A percentile compares a stretch with the other conserved stretches of the same genome.
Evolutionary conservation across 1,140 invertebrate genomes (phyloP).

Genomic region (Uloborus diversus): DNA sequence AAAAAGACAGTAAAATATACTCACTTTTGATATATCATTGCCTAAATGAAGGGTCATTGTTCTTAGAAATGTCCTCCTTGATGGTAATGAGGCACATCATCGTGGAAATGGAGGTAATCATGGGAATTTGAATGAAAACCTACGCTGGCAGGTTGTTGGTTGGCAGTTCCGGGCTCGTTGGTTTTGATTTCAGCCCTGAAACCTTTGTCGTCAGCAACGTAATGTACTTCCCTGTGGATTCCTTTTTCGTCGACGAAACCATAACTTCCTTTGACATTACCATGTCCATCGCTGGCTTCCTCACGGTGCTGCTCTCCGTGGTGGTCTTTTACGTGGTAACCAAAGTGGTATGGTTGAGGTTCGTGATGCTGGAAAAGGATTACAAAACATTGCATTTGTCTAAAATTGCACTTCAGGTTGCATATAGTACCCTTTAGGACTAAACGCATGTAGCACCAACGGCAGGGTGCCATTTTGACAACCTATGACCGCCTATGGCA

Average conservation of each 20-base stretch:
- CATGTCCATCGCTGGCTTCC: constrained; percentile 55
- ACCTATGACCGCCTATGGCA: no score
- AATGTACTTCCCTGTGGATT: constrained; percentile 57
- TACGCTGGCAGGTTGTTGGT: constrained; percentile 51
- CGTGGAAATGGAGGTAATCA: constrained; percentile 37
- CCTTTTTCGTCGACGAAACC: constrained; percentile 56
- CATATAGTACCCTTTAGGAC: no score
- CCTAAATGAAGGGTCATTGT: no score
- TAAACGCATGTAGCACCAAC: no score
- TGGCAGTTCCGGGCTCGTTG: constrained; percentile 59
- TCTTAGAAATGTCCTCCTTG: constrained; percentile 24
- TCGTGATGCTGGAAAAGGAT: neutral
- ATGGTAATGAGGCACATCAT: constrained; percentile 25
- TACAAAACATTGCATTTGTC: neutral
- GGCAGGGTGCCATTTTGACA: no score
- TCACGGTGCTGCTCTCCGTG: constrained; percentile 47
- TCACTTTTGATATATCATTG: no score
- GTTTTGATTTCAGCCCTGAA: constrained; percentile 59
- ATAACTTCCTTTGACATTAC: constrained; percentile 56
- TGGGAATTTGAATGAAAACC: constrained; percentile 42
- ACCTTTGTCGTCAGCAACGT: constrained; percentile 59
- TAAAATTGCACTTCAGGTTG: no score
- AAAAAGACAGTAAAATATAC: no score
- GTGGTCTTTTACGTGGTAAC: constrained; percentile 50
- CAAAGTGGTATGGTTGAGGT: constrained; percentile 55